Evolutionary conservation across 2,888 invertebrate species (phyloP).

Genomic region (Tolmerus cingulatus): DNA sequence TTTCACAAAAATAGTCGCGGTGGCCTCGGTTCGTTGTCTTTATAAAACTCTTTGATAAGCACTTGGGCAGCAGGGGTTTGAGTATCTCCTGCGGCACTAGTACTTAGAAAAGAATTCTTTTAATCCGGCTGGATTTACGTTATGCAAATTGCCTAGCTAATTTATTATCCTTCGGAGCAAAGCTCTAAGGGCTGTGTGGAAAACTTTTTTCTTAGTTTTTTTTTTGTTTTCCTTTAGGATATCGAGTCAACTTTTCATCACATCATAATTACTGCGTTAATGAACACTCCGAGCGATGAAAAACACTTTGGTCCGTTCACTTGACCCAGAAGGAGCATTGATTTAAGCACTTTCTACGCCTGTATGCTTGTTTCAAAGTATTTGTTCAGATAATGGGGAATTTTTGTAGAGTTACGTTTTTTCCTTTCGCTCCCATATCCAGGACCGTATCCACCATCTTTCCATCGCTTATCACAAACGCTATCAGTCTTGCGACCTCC

Average conservation of each 20-base stretch:
- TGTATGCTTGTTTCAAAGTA: neutral
- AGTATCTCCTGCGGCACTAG: conserved; percentile 66
- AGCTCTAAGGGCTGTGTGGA: neutral
- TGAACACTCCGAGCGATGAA: conserved; percentile 10
- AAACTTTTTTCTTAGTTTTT: neutral
- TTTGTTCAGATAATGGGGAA: neutral
- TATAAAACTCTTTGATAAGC: conserved; percentile 66
- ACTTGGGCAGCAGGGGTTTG: conserved; percentile 65
- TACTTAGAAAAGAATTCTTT: conserved; percentile 63
- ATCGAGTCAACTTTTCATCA: conserved; percentile 38
- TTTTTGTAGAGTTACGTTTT: neutral
- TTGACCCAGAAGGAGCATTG: neutral
- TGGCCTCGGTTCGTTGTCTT: conserved; percentile 38
- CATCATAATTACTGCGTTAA: conserved; percentile 41
- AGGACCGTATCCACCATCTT: neutral
- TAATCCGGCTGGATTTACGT: conserved; percentile 36
- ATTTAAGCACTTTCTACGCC: neutral
- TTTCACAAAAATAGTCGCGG: conserved; percentile 2
- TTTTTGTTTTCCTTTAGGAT: conserved; percentile 19
- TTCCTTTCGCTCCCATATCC: neutral
- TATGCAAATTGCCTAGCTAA: conserved; percentile 40
- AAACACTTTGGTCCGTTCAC: conserved; percentile 20
- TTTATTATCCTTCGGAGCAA: conserved; percentile 33
- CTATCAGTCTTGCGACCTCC: neutral
- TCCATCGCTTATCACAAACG: neutral